Evolutionary conservation across 2,888 invertebrate genomes (phyloP).

Genomic region (Hirtodrosophila histrioides): DNA sequence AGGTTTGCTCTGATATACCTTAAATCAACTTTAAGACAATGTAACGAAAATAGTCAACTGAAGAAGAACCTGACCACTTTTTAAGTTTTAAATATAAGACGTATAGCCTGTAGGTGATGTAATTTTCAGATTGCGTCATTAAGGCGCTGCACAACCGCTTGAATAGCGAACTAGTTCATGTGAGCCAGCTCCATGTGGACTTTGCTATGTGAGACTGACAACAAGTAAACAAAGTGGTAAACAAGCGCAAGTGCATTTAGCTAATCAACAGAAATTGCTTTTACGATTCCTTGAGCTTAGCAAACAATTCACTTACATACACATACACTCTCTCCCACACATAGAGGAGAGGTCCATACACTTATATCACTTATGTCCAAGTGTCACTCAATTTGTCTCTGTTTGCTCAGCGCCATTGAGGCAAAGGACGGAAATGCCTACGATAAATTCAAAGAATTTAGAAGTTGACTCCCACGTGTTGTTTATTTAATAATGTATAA

Average conservation of each 20-base stretch:
- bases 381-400: slow-evolving; percentile 69
- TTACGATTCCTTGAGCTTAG: slow-evolving; percentile 20
- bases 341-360: slow-evolving; percentile 24
- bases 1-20: too few relatives aligned
- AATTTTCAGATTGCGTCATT: not conserved
- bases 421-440: slow-evolving; percentile 23
- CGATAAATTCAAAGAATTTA: slow-evolving; percentile 30
- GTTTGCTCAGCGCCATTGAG: slow-evolving; percentile 37
- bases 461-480: slow-evolving; percentile 51
- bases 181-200: not conserved
- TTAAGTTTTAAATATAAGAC: too few relatives aligned
- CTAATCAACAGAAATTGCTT: slow-evolving; percentile 64
- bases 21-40: too few relatives aligned
- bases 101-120: too few relatives aligned
- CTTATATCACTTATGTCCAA: slow-evolving; percentile 57
- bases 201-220: not conserved
- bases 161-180: not conserved
- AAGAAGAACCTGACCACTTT: too few relatives aligned
- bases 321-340: slow-evolving; percentile 5
- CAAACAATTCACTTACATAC: slow-evolving; percentile 22
- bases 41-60: too few relatives aligned
- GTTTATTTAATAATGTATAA: slow-evolving; percentile 59
- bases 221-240: slow-evolving; percentile 20
- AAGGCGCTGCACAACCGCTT: not conserved
- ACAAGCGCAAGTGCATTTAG: slow-evolving; percentile 50